A percentile compares a stretch with the other conserved stretches of the same genome.
Evolutionary conservation across 2,888 invertebrate genomes (phyloP).

Genomic region (Loripinus fragilis): DNA sequence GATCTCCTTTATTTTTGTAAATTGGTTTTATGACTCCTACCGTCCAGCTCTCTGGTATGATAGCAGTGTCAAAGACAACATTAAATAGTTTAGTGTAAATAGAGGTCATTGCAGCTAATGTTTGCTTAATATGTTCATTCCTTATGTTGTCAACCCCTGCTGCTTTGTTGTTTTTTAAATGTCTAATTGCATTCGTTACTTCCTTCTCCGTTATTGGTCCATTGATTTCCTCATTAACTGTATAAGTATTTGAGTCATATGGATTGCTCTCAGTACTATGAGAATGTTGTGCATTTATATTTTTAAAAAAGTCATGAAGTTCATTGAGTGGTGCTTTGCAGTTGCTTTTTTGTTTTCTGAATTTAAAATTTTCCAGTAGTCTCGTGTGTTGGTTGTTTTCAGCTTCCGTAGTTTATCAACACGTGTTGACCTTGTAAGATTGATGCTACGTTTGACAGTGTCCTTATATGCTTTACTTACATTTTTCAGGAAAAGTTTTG

Average conservation of each 20-base stretch:
- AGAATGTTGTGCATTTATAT: neutral
- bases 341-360: neutral
- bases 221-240: neutral
- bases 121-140: constrained; percentile 30
- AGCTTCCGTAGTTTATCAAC: neutral
- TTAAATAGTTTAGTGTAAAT: constrained; percentile 27
- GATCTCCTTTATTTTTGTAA: constrained; percentile 30
- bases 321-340: neutral
- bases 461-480: constrained; percentile 9
- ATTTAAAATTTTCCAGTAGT: constrained; percentile 24
- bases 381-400: neutral
- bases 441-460: neutral
- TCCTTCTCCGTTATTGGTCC: neutral
- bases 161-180: constrained; percentile 19
- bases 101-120: constrained; percentile 2
- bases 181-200: neutral
- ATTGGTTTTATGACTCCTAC: constrained; percentile 27
- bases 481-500: neutral
- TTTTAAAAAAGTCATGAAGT: neutral
- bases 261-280: neutral
- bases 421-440: neutral
- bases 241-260: neutral
- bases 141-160: constrained; percentile 17
- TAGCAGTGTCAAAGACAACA: constrained; percentile 11
- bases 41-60: constrained; percentile 28